These are phyloP conservation scores for Rhyacophila brunnea DNA, from an alignment of 1,140 invertebrate species.

Conservation along the genomic window DNA sequence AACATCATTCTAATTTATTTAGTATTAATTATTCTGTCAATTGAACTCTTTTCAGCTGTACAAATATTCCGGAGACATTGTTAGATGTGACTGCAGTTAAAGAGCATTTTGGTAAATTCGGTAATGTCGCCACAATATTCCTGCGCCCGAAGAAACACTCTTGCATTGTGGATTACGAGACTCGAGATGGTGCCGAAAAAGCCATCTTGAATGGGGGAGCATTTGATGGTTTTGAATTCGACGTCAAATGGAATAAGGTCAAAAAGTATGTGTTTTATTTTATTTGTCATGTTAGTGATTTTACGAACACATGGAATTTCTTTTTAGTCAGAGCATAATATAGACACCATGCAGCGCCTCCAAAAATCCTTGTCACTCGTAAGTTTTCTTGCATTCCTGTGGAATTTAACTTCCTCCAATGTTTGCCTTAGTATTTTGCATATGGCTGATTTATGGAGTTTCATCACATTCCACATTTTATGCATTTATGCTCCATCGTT, in stretches of 20 bases:
- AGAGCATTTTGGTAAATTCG: slow-evolving; percentile 65
- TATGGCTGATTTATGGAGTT: no score
- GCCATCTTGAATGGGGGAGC: slow-evolving; percentile 60
- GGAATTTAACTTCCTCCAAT: no score
- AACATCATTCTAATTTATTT: no score
- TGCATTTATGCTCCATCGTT: no score
- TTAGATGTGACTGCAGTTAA: slow-evolving; percentile 60
- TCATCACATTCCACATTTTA: no score
- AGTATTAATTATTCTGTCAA: no score
- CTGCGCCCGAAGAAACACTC: slow-evolving; percentile 58
- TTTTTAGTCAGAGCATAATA: not conserved
- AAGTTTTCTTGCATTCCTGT: no score
- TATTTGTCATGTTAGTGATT: not conserved
- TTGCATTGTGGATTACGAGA: slow-evolving; percentile 63
- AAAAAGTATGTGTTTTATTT: slow-evolving; percentile 34
- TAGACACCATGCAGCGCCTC: no score
- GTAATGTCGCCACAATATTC: slow-evolving; percentile 59
- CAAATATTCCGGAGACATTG: slow-evolving; percentile 62
- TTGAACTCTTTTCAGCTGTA: slow-evolving; percentile 50
- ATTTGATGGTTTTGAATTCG: slow-evolving; percentile 61
- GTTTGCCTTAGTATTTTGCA: no score
- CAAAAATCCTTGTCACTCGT: no score
- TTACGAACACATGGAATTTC: not conserved
- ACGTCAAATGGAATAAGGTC: slow-evolving; percentile 54
- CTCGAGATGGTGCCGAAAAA: slow-evolving; percentile 52